Percentiles rank a stretch among this genome's conserved stretches.
These are phyloP conservation scores for Ardeotis arabs DNA, from an alignment of 2,113 vertebrate genomes.

Conservation along the genomic window DNA sequence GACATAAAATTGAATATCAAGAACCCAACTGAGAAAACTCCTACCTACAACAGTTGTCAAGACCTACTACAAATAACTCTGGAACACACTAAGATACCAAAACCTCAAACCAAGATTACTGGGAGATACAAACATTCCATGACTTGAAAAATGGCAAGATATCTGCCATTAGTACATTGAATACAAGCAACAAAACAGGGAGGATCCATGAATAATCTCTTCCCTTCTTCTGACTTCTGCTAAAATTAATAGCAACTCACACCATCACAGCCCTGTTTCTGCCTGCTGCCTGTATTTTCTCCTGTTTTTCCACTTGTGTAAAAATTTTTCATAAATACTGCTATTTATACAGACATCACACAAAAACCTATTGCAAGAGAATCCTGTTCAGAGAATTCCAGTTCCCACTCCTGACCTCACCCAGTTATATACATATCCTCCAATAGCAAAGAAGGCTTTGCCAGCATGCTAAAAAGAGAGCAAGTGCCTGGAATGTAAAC, in stretches of 20 bases:
- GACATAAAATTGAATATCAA: neutral
- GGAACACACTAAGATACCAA: neutral
- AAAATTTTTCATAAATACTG: neutral
- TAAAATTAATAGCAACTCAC: neutral
- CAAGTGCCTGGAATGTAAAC: neutral
- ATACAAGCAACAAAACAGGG: neutral
- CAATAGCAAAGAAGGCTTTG: neutral
- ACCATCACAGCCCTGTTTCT: neutral
- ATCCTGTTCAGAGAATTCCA: neutral
- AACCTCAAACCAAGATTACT: neutral
- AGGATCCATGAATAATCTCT: neutral
- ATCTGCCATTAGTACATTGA: neutral
- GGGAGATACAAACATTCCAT: neutral
- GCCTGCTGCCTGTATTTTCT: neutral
- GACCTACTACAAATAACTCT: neutral
- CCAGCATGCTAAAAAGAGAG: neutral
- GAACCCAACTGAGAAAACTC: neutral
- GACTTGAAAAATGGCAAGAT: neutral
- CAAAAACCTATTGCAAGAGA: neutral
- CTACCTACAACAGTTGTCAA: neutral
- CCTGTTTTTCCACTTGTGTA: neutral
- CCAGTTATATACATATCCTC: neutral
- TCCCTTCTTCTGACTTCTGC: neutral
- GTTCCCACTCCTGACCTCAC: neutral
- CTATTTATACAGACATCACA: neutral